A percentile compares a stretch with the other conserved stretches of the same genome.
These are phyloP conservation scores for Sebastes diploproa DNA, from an alignment of 2,797 vertebrate species.

Conservation along the genomic window DNA sequence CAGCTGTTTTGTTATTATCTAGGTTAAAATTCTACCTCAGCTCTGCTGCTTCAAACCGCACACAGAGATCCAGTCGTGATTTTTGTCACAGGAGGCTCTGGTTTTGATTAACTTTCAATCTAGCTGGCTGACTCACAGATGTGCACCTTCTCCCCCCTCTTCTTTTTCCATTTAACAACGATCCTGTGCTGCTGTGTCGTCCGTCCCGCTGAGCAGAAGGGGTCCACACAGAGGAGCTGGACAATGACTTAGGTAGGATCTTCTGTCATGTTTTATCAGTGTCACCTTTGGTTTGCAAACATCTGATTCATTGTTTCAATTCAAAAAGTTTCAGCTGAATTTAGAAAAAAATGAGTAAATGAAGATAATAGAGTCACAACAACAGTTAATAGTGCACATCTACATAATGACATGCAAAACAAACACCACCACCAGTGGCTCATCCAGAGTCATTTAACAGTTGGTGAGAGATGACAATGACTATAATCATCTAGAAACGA, in stretches of 20 bases:
- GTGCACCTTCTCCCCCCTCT: background rate
- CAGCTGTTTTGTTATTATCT: background rate
- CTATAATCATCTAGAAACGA: conserved; percentile 29
- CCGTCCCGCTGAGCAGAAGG: conserved; percentile 93
- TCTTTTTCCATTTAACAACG: conserved; percentile 1
- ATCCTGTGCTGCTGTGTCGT: conserved; percentile 75
- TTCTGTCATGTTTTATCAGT: conserved; percentile 45
- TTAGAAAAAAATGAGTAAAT: background rate
- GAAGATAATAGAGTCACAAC: background rate
- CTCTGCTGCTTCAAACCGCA: background rate
- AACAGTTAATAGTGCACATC: background rate
- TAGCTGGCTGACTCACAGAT: conserved; percentile 16
- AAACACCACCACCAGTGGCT: background rate
- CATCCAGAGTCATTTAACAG: conserved; percentile 1
- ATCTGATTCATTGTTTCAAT: background rate
- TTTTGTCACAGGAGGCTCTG: background rate
- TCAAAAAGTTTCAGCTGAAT: background rate
- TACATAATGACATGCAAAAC: background rate
- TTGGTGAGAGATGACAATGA: conserved; percentile 4
- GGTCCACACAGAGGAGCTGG: conserved; percentile 99
- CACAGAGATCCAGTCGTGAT: background rate
- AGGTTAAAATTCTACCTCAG: background rate
- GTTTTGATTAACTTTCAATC: conserved; percentile 48
- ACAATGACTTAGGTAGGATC: conserved; percentile 96
- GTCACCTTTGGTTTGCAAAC: background rate